Base-by-base conservation (phyloP, 2,797 vertebrate genomes). In the Rhodeus uyekii region DNA sequence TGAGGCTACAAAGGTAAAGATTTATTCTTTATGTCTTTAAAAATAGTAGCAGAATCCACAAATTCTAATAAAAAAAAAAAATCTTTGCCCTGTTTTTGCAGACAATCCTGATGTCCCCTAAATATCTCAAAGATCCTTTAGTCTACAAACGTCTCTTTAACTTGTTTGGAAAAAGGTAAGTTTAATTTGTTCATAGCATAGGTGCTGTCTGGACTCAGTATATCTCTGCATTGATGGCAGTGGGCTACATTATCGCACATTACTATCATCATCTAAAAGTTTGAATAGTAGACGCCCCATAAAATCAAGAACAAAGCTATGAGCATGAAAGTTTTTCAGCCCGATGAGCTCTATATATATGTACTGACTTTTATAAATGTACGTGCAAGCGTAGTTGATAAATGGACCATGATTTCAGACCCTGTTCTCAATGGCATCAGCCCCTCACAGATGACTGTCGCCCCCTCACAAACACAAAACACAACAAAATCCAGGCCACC, bases 21-120 rank as follows among this genome's bases (percentile, higher is more conserved):
- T 58, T 34, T 10, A 19, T 10, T n/a, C 29, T 14, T 55, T 13
- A 50, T 5, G 19, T 67, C n/a, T 14, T 50, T 18, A 24, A n/a
- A 53, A 14, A 29, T 3, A 16, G 5, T 16, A 53, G 12, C 24
- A 18, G 24, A 42, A 65, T 12, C 16, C 18, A 19, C 1, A 53
- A 53, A 39, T 9, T 13, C 44, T 1, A 46, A 71, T 18, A 22
- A 24, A 22, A 24, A 64, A 42, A 58, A 42, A 71, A 34, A 36
- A 5, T 36, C 8, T 32, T 72, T 14, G n/a, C 8, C 61, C 84
- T 8, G 24, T 5, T 42, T 67, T 12, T 88, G 18, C 88, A 98
- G 97, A 95, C 96, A 86, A 89, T 96, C 88, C 86, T 99, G 91
- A 97, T 96, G 96, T 97, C 96, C 9, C 77, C 96, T 60, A 94